A percentile compares a stretch with the other conserved stretches of the same genome.
Conservation (phyloP, 2,888 invertebrate genomes). For the Melolontha melolontha region DNA sequence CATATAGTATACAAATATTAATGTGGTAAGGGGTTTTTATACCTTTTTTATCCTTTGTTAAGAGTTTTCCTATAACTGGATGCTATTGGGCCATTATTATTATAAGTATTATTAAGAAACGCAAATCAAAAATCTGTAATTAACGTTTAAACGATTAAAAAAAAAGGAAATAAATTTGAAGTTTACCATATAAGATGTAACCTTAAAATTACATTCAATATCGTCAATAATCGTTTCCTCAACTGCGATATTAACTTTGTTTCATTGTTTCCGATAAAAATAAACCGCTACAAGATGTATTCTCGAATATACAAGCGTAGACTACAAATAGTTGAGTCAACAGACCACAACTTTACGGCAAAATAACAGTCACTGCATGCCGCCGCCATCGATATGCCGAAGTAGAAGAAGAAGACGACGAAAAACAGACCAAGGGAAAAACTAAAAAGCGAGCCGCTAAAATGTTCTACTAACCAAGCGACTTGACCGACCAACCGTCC, state of each 20-base stretch:
- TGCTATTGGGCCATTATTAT: too few relatives aligned
- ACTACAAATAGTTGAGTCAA: conserved; percentile 6
- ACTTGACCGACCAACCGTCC: conserved; percentile 6
- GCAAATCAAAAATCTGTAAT: too few relatives aligned
- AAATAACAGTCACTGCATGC: conserved; percentile 8
- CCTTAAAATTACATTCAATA: too few relatives aligned
- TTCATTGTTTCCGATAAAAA: background rate
- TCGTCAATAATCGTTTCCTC: too few relatives aligned
- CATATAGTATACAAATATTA: too few relatives aligned
- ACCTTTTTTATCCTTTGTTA: too few relatives aligned
- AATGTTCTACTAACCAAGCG: conserved; percentile 38
- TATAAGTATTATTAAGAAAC: too few relatives aligned
- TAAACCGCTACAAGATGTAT: background rate
- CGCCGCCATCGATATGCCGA: conserved; percentile 2
- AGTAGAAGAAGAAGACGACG: conserved; percentile 5
- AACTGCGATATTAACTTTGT: background rate
- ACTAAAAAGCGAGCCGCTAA: conserved; percentile 28
- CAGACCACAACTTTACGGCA: conserved; percentile 3
- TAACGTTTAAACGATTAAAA: too few relatives aligned
- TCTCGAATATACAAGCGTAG: background rate
- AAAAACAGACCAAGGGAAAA: conserved; percentile 11
- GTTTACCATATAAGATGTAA: too few relatives aligned
- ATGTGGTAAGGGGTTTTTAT: too few relatives aligned
- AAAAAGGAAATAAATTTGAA: too few relatives aligned
- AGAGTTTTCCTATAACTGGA: too few relatives aligned